Base-by-base conservation (phyloP, 2,113 vertebrate genomes). In the Calcarius ornatus region DNA sequence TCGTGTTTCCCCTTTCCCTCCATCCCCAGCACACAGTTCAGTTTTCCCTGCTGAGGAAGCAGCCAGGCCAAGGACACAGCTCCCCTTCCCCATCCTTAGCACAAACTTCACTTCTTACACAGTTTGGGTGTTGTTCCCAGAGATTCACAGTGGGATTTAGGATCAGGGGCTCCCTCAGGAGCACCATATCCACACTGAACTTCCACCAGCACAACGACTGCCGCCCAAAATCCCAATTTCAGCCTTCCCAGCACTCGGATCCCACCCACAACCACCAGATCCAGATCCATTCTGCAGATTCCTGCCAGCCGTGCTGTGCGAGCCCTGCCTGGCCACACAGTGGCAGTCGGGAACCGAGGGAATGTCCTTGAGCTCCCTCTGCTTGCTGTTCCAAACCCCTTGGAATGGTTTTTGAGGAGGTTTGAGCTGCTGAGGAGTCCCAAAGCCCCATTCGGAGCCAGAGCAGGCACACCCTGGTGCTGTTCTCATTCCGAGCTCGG, bases 251-350 rank as follows among this genome's bases (percentile, higher is more conserved):
- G n/a, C n/a, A n/a, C n/a, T n/a, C n/a, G n/a, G n/a, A n/a, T n/a
- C n/a, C n/a, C n/a, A n/a, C 98, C 98, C 98, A 97, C 95, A 95
- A 97, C 97, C 98, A 97, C 97, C 56, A 38, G 96, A 92, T 95
- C 97, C 94, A 65, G 43, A 19, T 92, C 89, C 42, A 2, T 2
- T 10, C 11, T 31, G 40, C 25, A 30, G 23, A 11, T 45, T 38
- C 61, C 60, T 2, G 1, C 4, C 27, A 23, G 1, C 51, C 27
- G 2, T 4, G 28, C 30, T 50, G 33, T 7, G 15, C 0, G 1
- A 38, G 64, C 80, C 47, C 68, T 65, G 80, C 60, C 33, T 21
- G 83, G 60, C 86, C 89, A 70, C 86, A 57, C 40, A 16, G 88
- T 0, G 91, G 80, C 64, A 42, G 45, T 59, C 77, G 16, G 81